Base-by-base conservation (phyloP, 1,140 invertebrate species). In the Bilobella aurantiaca region DNA sequence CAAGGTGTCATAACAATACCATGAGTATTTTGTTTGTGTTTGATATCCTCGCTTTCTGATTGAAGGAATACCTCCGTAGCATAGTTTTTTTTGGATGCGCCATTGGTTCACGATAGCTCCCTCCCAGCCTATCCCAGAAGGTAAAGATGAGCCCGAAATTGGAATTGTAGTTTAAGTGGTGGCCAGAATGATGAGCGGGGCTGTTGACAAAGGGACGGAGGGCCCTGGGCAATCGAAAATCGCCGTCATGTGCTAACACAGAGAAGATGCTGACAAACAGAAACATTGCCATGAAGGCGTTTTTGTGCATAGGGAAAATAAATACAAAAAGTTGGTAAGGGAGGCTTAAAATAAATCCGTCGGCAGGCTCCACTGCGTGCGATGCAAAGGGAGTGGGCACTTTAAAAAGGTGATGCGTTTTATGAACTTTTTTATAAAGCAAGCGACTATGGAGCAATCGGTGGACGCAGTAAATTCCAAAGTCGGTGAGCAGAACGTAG, bases 131-230 rank as follows among this genome's bases (percentile, higher is more conserved):
- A 66, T 81, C 80, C 80, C 81, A 81, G 0, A 82, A 71, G 0
- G 81, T 82, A 69, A 81, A 80, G 73, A 79, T 82, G 74, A 81
- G 81, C 18, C 81, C 81, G 68, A 81, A 82, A 70, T 81, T 82
- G 69, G 78, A 82, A 72, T 78, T 79, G 72, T 81, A 82, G 68
- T 75, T 80, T 2, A 79, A 37, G 65, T 82, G 81, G 67, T 82
- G 80, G 64, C 81, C 81, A 1, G 75, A 80, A 67, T 82, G 81
- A 73, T 81, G 80, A 12, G 81, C 81, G 3, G 79, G 75, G 28
- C 81, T 80, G 73, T 82, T 82, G 47, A 82, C 70, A 46, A 79
- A 61, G 0, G 75, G 75, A 68, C 77, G 73, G 1, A 81, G 64
- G 0, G 69, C 14, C 2, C 73, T 62, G 14, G 80, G 79, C n/a